Percentiles rank a stretch among this genome's conserved stretches.
These are phyloP conservation scores for Planiliza haematocheilus DNA, from an alignment of 2,113 vertebrate species.

Conservation along the genomic window DNA sequence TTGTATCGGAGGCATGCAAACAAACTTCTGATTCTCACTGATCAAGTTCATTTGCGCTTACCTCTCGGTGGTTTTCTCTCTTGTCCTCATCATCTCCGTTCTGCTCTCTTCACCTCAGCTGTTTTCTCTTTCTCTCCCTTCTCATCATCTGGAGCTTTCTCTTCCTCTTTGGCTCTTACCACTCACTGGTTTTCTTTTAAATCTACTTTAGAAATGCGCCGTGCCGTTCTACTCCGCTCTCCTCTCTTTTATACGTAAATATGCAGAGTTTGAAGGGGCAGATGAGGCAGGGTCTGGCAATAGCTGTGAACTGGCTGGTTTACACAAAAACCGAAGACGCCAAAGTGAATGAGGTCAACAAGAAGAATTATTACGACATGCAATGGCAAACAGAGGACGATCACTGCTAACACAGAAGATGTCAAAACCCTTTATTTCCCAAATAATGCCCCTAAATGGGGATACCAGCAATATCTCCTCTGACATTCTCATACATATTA, in stretches of 20 bases:
- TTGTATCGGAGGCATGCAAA: slow-evolving; percentile 61
- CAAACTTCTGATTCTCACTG: slow-evolving; percentile 66
- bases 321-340: slow-evolving; percentile 45
- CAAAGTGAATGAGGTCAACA: slow-evolving; percentile 40
- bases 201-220: no score
- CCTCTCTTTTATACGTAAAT: not conserved
- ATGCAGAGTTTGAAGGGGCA: slow-evolving; percentile 21
- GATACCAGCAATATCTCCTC: slow-evolving; percentile 32
- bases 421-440: slow-evolving; percentile 35
- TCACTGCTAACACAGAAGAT: slow-evolving; percentile 24
- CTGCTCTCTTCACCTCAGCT: slow-evolving; percentile 4
- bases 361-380: slow-evolving; percentile 55
- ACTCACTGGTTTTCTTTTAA: slow-evolving; percentile 10
- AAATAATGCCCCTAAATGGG: slow-evolving; percentile 50
- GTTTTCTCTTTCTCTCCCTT: slow-evolving; percentile 17
- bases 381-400: slow-evolving; percentile 59
- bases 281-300: slow-evolving; percentile 26
- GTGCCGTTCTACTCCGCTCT: slow-evolving; percentile 15
- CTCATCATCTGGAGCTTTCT: not conserved
- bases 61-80: slow-evolving; percentile 25
- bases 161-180: not conserved
- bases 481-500: slow-evolving; percentile 55
- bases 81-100: slow-evolving; percentile 14
- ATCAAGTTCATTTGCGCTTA: slow-evolving; percentile 45
- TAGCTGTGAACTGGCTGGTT: slow-evolving; percentile 46